Conservation (phyloP, 2,113 vertebrate genomes). For the Corythornis madagascariensis region DNA sequence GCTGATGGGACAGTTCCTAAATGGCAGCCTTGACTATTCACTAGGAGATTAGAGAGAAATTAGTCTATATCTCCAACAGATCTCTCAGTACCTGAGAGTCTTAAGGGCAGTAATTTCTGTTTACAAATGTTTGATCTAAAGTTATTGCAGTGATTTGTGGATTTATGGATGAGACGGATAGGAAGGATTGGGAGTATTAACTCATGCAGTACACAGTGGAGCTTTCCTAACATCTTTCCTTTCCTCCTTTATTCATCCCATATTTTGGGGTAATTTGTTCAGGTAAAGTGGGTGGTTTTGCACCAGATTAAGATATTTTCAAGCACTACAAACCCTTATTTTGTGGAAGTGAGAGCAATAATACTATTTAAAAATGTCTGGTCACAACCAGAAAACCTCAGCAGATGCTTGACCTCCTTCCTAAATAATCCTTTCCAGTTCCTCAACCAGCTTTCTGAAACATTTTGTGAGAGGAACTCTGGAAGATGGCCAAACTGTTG, state of each 20-base stretch:
- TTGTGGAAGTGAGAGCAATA: background rate
- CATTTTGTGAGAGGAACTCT: constrained; percentile 20
- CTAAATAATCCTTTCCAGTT: constrained; percentile 28
- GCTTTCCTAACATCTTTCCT: background rate
- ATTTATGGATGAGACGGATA: background rate
- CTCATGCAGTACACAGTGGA: background rate
- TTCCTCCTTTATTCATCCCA: background rate
- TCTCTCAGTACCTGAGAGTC: background rate
- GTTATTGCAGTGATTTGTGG: background rate
- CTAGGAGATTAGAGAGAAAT: background rate
- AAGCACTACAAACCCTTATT: background rate
- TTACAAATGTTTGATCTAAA: background rate
- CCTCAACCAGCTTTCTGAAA: constrained; percentile 6
- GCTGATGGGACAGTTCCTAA: background rate
- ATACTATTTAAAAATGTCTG: background rate
- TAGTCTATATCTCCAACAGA: background rate
- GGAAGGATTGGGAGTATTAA: background rate
- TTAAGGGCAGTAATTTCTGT: background rate
- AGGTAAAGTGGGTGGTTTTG: background rate
- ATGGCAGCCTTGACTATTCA: background rate
- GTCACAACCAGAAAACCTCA: background rate
- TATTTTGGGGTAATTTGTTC: background rate
- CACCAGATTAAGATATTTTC: background rate
- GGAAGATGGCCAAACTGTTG: constrained; percentile 17
- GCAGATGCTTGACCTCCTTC: background rate